A percentile compares a stretch with the other conserved stretches of the same genome.
Evolutionary conservation across 2,797 vertebrate species (phyloP).

Genomic region (Gobio occitaniae): DNA sequence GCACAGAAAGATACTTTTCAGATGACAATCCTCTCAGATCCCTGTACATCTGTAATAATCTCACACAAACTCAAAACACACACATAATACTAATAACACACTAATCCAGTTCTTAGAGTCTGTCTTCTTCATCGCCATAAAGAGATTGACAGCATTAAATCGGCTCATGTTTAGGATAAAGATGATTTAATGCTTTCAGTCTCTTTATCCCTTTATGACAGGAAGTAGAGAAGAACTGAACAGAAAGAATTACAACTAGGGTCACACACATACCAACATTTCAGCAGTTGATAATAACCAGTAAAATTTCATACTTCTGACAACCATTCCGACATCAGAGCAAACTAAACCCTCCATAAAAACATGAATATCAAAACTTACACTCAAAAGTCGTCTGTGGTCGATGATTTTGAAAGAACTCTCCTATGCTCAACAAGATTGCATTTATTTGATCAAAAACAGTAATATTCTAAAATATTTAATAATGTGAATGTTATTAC

Average conservation of each 20-base stretch:
- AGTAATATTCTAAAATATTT: neutral
- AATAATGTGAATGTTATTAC: too few relatives aligned
- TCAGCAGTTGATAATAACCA: neutral
- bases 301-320: neutral
- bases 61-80: slow-evolving; percentile 2
- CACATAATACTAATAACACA: neutral
- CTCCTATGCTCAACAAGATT: neutral
- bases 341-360: neutral
- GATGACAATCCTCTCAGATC: neutral
- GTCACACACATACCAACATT: neutral
- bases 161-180: neutral
- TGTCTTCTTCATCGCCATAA: neutral
- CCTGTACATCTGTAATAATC: neutral
- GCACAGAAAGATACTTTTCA: neutral
- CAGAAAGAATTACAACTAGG: neutral
- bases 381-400: too few relatives aligned
- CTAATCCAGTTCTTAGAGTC: neutral
- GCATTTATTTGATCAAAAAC: neutral
- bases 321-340: neutral
- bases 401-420: neutral
- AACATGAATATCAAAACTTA: neutral
- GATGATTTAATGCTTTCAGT: neutral
- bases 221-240: neutral
- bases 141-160: slow-evolving; percentile 2
- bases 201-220: neutral